Conservation (phyloP, 1,140 invertebrate genomes). For the Megalonaias nervosa region DNA sequence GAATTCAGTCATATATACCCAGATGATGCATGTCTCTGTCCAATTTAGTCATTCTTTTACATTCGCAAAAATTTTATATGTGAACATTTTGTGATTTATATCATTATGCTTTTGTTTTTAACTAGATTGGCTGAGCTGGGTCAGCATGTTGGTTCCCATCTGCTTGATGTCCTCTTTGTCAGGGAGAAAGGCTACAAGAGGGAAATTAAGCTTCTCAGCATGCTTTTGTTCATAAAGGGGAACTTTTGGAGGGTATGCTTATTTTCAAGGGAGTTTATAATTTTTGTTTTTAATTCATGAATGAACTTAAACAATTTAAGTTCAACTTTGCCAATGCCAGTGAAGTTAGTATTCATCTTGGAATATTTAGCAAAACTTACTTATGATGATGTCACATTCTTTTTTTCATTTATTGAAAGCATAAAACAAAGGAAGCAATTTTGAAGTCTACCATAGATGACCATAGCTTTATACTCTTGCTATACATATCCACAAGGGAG, state of each 20-base stretch:
- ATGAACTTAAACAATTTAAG: too few species aligned
- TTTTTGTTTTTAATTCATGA: too few species aligned
- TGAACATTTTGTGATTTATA: not conserved
- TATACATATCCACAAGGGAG: too few species aligned
- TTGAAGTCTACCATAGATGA: too few species aligned
- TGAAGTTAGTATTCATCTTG: too few species aligned
- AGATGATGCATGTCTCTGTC: not conserved
- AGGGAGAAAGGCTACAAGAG: slow-evolving; percentile 94
- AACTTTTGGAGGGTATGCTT: slow-evolving; percentile 93
- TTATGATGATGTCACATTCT: too few species aligned
- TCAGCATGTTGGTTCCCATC: slow-evolving; percentile 92
- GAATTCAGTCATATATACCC: not conserved
- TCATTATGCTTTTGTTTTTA: slow-evolving; percentile 20
- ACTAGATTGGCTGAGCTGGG: slow-evolving; percentile 92
- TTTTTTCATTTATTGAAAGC: too few species aligned
- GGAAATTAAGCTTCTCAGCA: slow-evolving; percentile 96
- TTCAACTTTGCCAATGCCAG: too few species aligned
- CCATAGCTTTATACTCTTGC: too few species aligned
- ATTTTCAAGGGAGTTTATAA: not conserved
- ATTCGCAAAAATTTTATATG: not conserved
- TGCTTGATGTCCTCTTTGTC: slow-evolving; percentile 94
- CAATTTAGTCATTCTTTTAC: not conserved
- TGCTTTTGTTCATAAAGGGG: slow-evolving; percentile 96
- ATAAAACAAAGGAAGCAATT: too few species aligned
- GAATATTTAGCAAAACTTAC: too few species aligned